phyloP scores from a whole-genome alignment of 2,888 invertebrate species.

The Dione juno region DNA sequence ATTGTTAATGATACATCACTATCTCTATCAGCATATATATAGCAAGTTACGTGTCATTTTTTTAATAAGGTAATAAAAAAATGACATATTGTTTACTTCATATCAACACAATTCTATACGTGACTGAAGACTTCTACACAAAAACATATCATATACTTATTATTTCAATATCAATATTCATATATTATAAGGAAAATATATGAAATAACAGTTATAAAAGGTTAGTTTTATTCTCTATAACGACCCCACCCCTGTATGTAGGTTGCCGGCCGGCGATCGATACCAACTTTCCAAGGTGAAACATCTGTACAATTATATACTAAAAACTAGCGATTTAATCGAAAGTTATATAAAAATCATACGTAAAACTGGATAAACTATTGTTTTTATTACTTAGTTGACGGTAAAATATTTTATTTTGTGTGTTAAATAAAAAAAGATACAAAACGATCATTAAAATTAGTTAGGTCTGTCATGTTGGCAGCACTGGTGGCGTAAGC shows the following conservation, averaged over 20 bases:
- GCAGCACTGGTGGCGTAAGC: conserved; percentile 55
- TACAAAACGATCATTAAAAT: conserved; percentile 41
- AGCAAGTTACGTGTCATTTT: conserved; percentile 2
- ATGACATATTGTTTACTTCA: too few relatives aligned
- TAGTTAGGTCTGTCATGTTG: conserved; percentile 55
- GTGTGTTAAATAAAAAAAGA: conserved; percentile 33
- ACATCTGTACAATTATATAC: conserved; percentile 45
- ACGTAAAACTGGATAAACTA: neutral
- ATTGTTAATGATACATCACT: too few relatives aligned
- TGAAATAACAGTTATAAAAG: conserved; percentile 13
- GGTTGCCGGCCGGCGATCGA: conserved; percentile 50
- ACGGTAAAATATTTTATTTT: neutral
- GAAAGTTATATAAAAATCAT: neutral
- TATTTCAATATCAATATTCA: neutral
- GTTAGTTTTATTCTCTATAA: conserved; percentile 16
- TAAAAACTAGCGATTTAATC: conserved; percentile 13
- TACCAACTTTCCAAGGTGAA: conserved; percentile 49
- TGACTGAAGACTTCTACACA: too few relatives aligned
- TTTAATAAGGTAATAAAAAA: neutral
- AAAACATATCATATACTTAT: neutral
- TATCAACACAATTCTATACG: neutral
- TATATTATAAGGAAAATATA: neutral
- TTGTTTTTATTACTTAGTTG: neutral
- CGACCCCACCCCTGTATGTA: conserved; percentile 39
- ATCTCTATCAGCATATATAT: neutral